phyloP scores from a whole-genome alignment of 2,888 invertebrate species.

The Orthosia gothica region DNA sequence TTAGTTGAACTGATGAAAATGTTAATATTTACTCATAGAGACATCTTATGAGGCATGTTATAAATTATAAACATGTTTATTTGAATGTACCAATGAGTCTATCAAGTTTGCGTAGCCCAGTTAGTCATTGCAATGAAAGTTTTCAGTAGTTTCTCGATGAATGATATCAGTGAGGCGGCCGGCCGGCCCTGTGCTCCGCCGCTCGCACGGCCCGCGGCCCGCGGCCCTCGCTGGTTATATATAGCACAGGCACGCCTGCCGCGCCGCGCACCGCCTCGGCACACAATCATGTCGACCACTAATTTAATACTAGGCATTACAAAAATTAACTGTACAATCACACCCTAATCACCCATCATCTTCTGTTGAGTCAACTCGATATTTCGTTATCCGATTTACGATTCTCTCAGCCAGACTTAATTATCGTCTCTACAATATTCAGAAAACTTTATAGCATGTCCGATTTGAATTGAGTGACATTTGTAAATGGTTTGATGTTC shows the following conservation, averaged over 20 bases:
- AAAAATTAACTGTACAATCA: conserved; percentile 63
- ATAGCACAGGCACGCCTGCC: conserved; percentile 88
- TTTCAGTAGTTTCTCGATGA: conserved; percentile 78
- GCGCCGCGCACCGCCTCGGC: conserved; percentile 80
- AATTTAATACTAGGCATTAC: conserved; percentile 74
- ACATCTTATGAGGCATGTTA: conserved; percentile 22
- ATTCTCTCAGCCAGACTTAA: neutral
- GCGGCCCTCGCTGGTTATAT: conserved; percentile 89
- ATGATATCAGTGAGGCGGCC: conserved; percentile 82
- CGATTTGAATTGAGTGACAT: conserved; percentile 1
- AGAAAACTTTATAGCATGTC: neutral
- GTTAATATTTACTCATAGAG: conserved; percentile 39
- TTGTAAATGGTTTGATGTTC: conserved; percentile 9
- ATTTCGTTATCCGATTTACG: neutral
- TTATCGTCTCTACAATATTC: neutral
- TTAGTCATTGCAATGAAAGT: conserved; percentile 61
- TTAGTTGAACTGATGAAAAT: conserved; percentile 19
- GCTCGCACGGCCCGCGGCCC: conserved; percentile 70
- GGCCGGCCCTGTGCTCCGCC: conserved; percentile 78
- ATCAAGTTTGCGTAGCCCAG: conserved; percentile 33
- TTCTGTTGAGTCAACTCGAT: neutral
- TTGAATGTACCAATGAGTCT: conserved; percentile 30
- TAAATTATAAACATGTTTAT: conserved; percentile 44
- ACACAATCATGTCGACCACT: conserved; percentile 86
- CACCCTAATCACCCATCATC: conserved; percentile 31